These are phyloP conservation scores for Spatulosminthurus flaviceps DNA, from an alignment of 2,888 invertebrate species.

Conservation along the genomic window DNA sequence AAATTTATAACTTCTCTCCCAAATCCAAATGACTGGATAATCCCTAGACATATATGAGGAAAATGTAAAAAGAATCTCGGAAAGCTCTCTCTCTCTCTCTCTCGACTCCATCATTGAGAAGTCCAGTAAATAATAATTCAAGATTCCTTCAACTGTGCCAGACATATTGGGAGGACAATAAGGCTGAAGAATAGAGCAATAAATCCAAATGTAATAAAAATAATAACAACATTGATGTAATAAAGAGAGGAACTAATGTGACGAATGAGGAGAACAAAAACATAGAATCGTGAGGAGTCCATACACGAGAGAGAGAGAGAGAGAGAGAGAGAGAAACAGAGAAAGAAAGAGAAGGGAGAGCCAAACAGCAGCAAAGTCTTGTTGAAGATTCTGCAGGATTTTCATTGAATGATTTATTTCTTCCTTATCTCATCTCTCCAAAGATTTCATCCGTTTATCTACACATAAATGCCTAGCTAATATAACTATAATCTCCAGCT, in stretches of 20 bases:
- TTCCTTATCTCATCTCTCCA: conserved; percentile 46
- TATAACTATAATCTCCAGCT: not conserved
- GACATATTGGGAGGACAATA: conserved; percentile 21
- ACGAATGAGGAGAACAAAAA: conserved; percentile 47
- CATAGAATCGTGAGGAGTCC: conserved; percentile 21
- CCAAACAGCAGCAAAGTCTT: conserved; percentile 14
- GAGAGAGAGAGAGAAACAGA: no score
- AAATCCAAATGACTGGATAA: no score
- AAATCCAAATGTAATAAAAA: conserved; percentile 47
- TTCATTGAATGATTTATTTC: conserved; percentile 48
- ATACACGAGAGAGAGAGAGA: no score
- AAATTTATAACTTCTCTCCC: no score
- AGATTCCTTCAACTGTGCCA: not conserved
- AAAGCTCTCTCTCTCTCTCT: no score
- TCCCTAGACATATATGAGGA: no score
- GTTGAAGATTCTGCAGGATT: conserved; percentile 39
- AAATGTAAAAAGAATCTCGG: no score
- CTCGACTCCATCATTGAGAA: no score
- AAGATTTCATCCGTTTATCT: conserved; percentile 21
- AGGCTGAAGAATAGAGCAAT: conserved; percentile 42
- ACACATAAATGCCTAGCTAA: not conserved
- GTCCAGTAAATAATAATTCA: not conserved
- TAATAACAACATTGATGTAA: conserved; percentile 47
- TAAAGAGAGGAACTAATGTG: conserved; percentile 43
- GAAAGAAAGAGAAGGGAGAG: conserved; percentile 13